Base-by-base conservation (phyloP, 2,797 vertebrate genomes). In the Rousettus madagascariensis region DNA sequence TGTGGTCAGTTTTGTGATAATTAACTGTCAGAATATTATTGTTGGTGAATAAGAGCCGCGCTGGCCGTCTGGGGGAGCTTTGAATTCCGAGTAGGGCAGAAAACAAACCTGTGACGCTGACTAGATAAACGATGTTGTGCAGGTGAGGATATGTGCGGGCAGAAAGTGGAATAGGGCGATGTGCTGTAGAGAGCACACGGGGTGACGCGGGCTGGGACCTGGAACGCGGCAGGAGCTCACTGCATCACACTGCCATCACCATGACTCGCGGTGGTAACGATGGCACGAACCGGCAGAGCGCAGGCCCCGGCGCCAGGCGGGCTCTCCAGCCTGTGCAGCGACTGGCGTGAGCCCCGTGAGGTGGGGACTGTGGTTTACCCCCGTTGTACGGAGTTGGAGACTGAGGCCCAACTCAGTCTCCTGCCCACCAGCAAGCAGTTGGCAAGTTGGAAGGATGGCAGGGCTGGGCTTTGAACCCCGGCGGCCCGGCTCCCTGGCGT, bases 211-310 rank as follows among this genome's bases (percentile, higher is more conserved):
- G 68, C 63, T 6, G 53, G 72, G 43, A 55, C 68, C 75, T 9
- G 0, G 72, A 28, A 41, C 30, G 2, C 0, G 0, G 43, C 28
- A 2, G 38, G 92, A 28, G 3, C 9, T 28, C 1, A 0, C 66
- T 15, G 3, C 2, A 3, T 41, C 6, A 0, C 1, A 0, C 33
- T 26, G 24, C n/a, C 3, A 3, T 3, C 6, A 0, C 55, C 19
- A 5, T 38, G 6, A 4, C 49, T 8, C n/a, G 20, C 17, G n/a
- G 15, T 10, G 16, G 0, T 13, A 2, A 5, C 1, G 16, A 12
- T 0, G 1, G 20, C 0, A 6, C 28, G 61, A 46, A 17, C 53
- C 0, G 10, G 12, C 36, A 20, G 53, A 30, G 46, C 5, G 0
- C 26, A 0, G 0, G 3, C n/a, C 51, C 41, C 63, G 8, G 0